phyloP scores from a whole-genome alignment of 1,140 invertebrate genomes.

The Apis dorsata region DNA sequence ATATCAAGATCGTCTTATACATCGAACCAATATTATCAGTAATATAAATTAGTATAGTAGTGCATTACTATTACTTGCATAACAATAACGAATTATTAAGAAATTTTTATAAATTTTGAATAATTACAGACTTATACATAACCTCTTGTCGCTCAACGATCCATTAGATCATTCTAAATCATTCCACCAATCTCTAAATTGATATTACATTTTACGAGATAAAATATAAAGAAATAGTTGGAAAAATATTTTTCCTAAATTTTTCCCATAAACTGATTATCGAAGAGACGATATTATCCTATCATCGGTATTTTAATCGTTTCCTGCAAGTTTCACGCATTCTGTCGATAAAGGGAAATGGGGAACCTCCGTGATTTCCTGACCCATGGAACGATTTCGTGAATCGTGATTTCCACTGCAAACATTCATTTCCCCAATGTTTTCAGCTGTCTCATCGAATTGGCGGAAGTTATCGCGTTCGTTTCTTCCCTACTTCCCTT shows the following conservation, averaged over 20 bases:
- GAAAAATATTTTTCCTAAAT: not conserved
- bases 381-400: not conserved
- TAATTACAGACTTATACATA: too few species aligned
- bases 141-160: too few species aligned
- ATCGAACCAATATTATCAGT: too few species aligned
- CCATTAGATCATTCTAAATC: too few species aligned
- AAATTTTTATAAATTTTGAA: too few species aligned
- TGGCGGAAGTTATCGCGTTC: not conserved
- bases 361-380: not conserved
- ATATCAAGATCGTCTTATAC: too few species aligned
- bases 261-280: not conserved
- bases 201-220: too few species aligned
- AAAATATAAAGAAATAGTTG: too few species aligned
- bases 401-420: slow-evolving; percentile 10
- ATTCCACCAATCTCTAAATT: too few species aligned
- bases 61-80: too few species aligned
- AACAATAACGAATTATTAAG: too few species aligned
- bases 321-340: not conserved
- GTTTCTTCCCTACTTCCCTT: slow-evolving; percentile 2
- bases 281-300: not conserved
- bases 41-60: too few species aligned
- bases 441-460: slow-evolving; percentile 28
- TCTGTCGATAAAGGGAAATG: not conserved
- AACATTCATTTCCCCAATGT: slow-evolving; percentile 27
- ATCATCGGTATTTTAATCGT: not conserved